Evolutionary conservation across 1,140 invertebrate genomes (phyloP).

Genomic region (Conus ventricosus): DNA sequence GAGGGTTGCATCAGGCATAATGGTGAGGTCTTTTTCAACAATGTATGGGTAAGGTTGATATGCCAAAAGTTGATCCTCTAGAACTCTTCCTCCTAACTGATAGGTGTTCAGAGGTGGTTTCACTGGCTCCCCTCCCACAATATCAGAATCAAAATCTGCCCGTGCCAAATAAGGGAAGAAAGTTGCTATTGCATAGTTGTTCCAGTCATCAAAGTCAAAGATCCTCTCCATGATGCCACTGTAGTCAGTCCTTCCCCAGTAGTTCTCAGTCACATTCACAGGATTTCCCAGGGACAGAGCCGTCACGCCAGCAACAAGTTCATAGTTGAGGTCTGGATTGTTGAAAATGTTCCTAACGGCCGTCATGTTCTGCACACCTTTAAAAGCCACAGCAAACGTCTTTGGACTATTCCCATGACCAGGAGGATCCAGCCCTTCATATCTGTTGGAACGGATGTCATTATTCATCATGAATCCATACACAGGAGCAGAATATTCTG

Average conservation of each 20-base stretch:
- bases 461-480: conserved; percentile 88
- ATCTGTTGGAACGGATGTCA: conserved; percentile 83
- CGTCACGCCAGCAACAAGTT: conserved; percentile 88
- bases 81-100: conserved; percentile 88
- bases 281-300: conserved; percentile 86
- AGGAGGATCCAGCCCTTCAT: conserved; percentile 39
- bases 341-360: conserved; percentile 93
- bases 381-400: conserved; percentile 89
- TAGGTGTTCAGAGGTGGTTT: conserved; percentile 62
- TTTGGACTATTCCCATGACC: conserved; percentile 57
- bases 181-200: conserved; percentile 94
- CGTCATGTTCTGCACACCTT: conserved; percentile 95
- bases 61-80: conserved; percentile 83
- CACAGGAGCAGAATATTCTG: conserved; percentile 91
- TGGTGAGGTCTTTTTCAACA: conserved; percentile 93
- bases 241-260: conserved; percentile 89
- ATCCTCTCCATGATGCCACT: conserved; percentile 87
- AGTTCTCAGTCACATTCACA: conserved; percentile 94
- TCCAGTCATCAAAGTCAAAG: conserved; percentile 99
- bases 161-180: conserved; percentile 89
- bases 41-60: conserved; percentile 84
- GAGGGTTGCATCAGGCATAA: conserved; percentile 93
- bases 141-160: conserved; percentile 61
- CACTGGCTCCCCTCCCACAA: conserved; percentile 75
- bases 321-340: conserved; percentile 90